A percentile compares a stretch with the other conserved stretches of the same genome.
phyloP scores from a whole-genome alignment of 2,888 invertebrate genomes.

The Hypercompe scribonia region DNA sequence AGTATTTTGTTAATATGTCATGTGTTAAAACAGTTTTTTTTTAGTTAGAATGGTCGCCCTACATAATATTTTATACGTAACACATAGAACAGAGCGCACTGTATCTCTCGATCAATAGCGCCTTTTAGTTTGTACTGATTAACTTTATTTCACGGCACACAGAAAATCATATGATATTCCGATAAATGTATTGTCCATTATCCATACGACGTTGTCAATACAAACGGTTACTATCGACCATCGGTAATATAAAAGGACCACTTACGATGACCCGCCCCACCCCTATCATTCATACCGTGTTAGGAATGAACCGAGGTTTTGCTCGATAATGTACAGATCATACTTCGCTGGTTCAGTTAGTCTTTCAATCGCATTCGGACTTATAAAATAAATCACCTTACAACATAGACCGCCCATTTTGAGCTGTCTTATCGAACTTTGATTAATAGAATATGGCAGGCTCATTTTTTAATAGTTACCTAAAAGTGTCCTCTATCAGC shows the following conservation, averaged over 20 bases:
- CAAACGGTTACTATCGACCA: constrained; percentile 63
- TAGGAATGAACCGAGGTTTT: constrained; percentile 11
- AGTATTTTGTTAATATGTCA: background rate
- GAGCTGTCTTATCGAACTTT: constrained; percentile 79
- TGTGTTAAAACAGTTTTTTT: background rate
- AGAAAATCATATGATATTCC: constrained; percentile 56
- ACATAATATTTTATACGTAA: background rate
- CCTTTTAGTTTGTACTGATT: constrained; percentile 29
- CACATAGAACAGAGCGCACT: background rate
- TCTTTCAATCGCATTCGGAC: constrained; percentile 65
- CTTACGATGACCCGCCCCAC: constrained; percentile 42
- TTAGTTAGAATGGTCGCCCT: background rate
- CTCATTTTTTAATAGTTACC: constrained; percentile 76
- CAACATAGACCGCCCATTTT: constrained; percentile 79
- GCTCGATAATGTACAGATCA: constrained; percentile 33
- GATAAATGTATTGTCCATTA: constrained; percentile 72
- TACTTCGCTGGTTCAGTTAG: constrained; percentile 52
- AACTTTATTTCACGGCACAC: constrained; percentile 33
- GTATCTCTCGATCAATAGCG: constrained; percentile 25
- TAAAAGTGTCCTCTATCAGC: constrained; percentile 66
- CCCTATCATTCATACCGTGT: constrained; percentile 22
- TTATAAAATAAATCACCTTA: constrained; percentile 79
- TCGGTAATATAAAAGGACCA: constrained; percentile 69
- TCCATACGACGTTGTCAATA: constrained; percentile 69
- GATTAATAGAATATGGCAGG: constrained; percentile 80